A percentile compares a stretch with the other conserved stretches of the same genome.
phyloP scores from a whole-genome alignment of 2,797 vertebrate species.

The Okamejei kenojei region DNA sequence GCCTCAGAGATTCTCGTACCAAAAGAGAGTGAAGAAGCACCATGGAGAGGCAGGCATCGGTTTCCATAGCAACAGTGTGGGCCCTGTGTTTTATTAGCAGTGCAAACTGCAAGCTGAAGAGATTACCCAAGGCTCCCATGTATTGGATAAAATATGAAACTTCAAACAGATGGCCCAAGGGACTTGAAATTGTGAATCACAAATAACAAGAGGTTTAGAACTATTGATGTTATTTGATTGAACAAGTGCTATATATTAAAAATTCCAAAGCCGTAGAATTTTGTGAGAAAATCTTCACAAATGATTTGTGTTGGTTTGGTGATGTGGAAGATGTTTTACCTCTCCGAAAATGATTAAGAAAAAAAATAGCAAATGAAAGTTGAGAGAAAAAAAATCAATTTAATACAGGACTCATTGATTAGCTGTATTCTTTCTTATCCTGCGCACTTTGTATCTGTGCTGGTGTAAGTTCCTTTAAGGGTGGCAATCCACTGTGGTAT shows the following conservation, averaged over 20 bases:
- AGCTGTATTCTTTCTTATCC: background rate
- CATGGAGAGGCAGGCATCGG: background rate
- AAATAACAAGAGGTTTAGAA: background rate
- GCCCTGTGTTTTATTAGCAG: background rate
- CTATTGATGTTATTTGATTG: background rate
- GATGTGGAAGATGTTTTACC: background rate
- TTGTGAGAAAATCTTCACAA: background rate
- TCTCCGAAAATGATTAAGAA: background rate
- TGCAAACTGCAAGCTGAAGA: background rate
- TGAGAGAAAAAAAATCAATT: background rate
- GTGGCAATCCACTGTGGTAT: too few species aligned
- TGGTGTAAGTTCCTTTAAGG: background rate
- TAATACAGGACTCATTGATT: background rate
- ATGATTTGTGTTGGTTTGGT: background rate
- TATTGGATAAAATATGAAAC: constrained; percentile 11
- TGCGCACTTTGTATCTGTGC: background rate
- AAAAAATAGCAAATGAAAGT: background rate
- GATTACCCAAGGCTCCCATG: background rate
- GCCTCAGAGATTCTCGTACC: background rate
- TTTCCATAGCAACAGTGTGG: constrained; percentile 26
- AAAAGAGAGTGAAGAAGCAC: constrained; percentile 4
- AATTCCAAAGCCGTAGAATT: background rate
- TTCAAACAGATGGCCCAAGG: background rate
- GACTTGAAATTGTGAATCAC: constrained; percentile 1
- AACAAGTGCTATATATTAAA: background rate